Conservation (phyloP, 1,140 invertebrate genomes). For the Ericerus pela region DNA sequence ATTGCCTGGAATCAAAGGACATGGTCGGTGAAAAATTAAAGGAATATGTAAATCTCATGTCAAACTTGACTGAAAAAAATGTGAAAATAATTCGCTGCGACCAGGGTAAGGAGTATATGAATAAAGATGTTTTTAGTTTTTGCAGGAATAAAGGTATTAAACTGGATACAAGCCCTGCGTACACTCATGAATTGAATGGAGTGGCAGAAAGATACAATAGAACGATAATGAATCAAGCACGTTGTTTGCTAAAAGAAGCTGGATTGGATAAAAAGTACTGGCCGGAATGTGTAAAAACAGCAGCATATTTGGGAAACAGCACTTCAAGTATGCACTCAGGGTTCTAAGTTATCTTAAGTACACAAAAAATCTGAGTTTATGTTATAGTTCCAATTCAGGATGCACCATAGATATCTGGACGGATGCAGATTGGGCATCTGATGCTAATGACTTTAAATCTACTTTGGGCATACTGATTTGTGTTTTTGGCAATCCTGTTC, state of each 20-base stretch:
- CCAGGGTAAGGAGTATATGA: conserved; percentile 17
- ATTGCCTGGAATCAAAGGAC: conserved; percentile 23
- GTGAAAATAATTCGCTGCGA: conserved; percentile 15
- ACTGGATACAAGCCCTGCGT: not conserved
- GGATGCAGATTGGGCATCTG: too few species aligned
- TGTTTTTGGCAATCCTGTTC: too few species aligned
- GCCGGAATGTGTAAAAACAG: conserved; percentile 16
- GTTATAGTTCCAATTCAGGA: too few species aligned
- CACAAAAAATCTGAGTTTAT: too few species aligned
- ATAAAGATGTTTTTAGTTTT: not conserved
- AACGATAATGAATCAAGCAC: conserved; percentile 16
- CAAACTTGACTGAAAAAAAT: conserved; percentile 4
- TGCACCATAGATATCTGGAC: too few species aligned
- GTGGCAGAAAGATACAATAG: conserved; percentile 17
- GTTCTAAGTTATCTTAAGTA: too few species aligned
- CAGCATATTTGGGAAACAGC: conserved; percentile 19
- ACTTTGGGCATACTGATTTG: too few species aligned
- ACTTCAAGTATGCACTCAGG: too few species aligned
- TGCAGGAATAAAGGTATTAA: not conserved
- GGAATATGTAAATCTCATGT: conserved; percentile 16
- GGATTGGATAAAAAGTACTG: conserved; percentile 16
- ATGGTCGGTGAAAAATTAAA: conserved; percentile 19
- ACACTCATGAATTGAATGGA: conserved; percentile 8
- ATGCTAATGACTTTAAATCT: too few species aligned
- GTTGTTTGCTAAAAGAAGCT: conserved; percentile 18